Evolutionary conservation across 2,797 vertebrate species (phyloP), one percentile per base, ranked within the genome.

Genomic region (Macrochelys suwanniensis): DNA sequence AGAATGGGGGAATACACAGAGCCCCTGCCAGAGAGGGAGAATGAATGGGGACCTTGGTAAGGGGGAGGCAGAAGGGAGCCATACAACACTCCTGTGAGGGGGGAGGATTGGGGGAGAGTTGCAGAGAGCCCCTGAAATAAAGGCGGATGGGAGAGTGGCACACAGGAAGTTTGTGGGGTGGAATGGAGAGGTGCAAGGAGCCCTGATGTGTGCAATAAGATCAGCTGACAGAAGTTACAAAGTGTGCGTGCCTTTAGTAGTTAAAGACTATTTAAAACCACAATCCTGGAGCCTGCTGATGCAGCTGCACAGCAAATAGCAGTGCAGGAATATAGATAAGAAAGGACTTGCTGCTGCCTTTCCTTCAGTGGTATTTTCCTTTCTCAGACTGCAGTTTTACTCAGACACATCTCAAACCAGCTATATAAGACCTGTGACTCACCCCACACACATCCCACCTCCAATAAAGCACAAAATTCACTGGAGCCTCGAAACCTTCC

Each of bases 351-450:
- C 57, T 31, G 54, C 26, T 61, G 42, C 68, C n/a, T 13, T n/a
- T 79, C 82, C 53, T 88, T 85, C 37, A 15, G 16, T 8, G 25
- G 59, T 42, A 82, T 90, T 77, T 49, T 84, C 45, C 16, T 1
- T 0, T 84, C 80, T 89, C 1, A 0, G 80, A 80, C 51, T 65
- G 83, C 0, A 1, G 56, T 28, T 61, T 49, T 88, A 88, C 59
- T 80, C 42, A 89, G 79, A 86, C 7, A 76, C 49, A 61, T 91
- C 83, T 89, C 89, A 68, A 86, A 77, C 11, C 2, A 77, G 50
- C 79, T 68, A 57, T n/a, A 19, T 4, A 13, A 82, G 61, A 61
- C 13, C 74, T 65, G 33, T n/a, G 61, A 17, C 61, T 65, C 31
- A 5, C 17, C 65, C 21, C 5, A 9, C 53, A 23, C 53, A 54